Evolutionary conservation across 2,888 invertebrate species (phyloP), one percentile per base, ranked within the genome.

Genomic region (Acrocyrtus sp.): DNA sequence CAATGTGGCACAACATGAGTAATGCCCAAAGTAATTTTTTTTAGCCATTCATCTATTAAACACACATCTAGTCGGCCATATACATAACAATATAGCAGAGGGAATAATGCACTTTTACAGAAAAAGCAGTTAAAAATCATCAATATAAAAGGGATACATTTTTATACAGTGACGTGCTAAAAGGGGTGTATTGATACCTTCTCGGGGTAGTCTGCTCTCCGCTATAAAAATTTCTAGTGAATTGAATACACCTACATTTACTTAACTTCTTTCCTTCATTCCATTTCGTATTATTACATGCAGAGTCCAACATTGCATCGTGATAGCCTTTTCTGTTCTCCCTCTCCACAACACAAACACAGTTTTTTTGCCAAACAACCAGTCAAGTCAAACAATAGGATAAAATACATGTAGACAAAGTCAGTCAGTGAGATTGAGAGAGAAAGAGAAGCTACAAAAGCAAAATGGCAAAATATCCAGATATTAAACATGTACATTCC

Each of bases 101-200:
- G 17, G n/a, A 51, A 51, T 51, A n/a, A 53, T 53, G 15, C 27
- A 17, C 29, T 27, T 27, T 29, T n/a, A 1, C 43, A 15, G 15
- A 17, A 43, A 17, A 43, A 43, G 17, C n/a, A 43, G 17, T 15
- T 15, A 48, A 22, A 48, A 21, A 4, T 22, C 10, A 48, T n/a
- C 21, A 17, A 48, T 56, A 65, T 65, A 51, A 60, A 53, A 43
- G 60, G 68, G 51, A 53, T 60, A 58, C 53, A 60, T 27, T 56
- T 50, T 57, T 67, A n/a, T n/a, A n/a, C n/a, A n/a, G 45, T 68
- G 58, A 68, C 60, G 68, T 68, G 68, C 45, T 68, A 60, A 62
- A 68, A 60, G 68, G 56, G 68, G 60, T 68, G 60, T 68, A 68
- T 60, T 68, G 60, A 68, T 68, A 60, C 58, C 62, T 27, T 48